phyloP scores from a whole-genome alignment of 2,797 vertebrate genomes.

The Channa striata region DNA sequence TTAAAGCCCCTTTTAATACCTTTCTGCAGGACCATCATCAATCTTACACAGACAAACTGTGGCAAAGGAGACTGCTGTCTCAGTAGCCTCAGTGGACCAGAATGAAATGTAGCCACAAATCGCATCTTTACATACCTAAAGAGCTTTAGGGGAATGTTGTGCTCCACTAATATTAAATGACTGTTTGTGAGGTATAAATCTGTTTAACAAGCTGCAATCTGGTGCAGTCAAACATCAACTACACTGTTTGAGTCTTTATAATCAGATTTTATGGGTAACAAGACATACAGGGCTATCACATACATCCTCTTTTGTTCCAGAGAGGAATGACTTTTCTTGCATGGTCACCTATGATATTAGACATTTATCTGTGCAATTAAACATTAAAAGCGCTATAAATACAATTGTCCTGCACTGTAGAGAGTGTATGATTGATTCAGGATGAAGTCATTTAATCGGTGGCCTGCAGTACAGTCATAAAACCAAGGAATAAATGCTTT shows the following conservation, averaged over 20 bases:
- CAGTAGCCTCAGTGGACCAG: background rate
- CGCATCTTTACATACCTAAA: background rate
- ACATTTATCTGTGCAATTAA: constrained; percentile 27
- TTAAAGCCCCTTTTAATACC: too few relatives aligned
- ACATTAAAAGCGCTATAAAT: constrained; percentile 27
- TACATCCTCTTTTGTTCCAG: constrained; percentile 45
- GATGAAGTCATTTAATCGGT: constrained; percentile 10
- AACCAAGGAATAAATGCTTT: constrained; percentile 16
- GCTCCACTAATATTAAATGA: constrained; percentile 25
- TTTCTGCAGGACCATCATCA: background rate
- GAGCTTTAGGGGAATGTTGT: constrained; percentile 5
- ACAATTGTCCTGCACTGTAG: constrained; percentile 3
- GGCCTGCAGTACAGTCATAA: constrained; percentile 28
- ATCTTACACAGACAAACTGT: background rate
- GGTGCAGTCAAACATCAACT: constrained; percentile 57
- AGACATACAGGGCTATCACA: constrained; percentile 21
- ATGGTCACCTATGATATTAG: constrained; percentile 21
- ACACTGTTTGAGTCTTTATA: constrained; percentile 49
- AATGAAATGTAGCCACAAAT: constrained; percentile 10
- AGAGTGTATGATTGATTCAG: constrained; percentile 1
- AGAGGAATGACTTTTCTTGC: constrained; percentile 17
- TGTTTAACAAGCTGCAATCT: constrained; percentile 36
- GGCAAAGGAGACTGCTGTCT: background rate
- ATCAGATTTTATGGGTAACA: constrained; percentile 61
- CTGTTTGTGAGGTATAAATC: constrained; percentile 23